Percentiles rank a stretch among this genome's conserved stretches.
These are phyloP conservation scores for Pyrgilauda ruficollis DNA, from an alignment of 2,113 vertebrate genomes.

Conservation along the genomic window DNA sequence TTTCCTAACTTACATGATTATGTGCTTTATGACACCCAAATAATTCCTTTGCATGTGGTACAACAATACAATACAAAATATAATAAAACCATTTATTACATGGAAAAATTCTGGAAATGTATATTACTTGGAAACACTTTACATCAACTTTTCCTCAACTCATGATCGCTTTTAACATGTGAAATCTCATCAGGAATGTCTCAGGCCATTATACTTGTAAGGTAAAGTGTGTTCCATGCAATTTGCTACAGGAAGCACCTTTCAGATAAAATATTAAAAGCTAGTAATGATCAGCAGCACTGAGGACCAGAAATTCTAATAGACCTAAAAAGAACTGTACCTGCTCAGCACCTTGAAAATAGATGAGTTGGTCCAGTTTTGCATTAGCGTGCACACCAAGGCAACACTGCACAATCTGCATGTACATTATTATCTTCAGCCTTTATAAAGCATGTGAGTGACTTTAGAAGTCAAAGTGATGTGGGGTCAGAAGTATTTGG, in stretches of 20 bases:
- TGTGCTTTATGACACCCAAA: background rate
- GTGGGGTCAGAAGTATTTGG: background rate
- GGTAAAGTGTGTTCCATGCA: background rate
- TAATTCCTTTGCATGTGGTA: background rate
- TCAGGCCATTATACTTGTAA: background rate
- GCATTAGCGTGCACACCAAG: background rate
- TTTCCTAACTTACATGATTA: background rate
- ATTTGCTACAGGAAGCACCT: background rate
- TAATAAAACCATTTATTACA: background rate
- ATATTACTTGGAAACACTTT: background rate
- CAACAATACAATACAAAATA: too few species aligned
- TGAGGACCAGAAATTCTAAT: background rate
- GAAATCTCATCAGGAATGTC: background rate
- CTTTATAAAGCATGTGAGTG: background rate
- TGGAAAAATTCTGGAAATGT: background rate
- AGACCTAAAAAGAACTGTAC: background rate
- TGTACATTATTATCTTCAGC: background rate
- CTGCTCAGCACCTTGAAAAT: background rate
- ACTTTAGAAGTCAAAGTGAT: background rate
- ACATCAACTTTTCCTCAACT: background rate
- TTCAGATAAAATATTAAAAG: conserved; percentile 29
- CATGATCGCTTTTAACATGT: background rate
- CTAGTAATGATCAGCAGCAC: background rate
- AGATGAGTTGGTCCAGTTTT: background rate
- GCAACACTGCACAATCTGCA: background rate